Evolutionary conservation across 2,113 vertebrate species (phyloP), one percentile per base, ranked within the genome.

Genomic region (Zingel zingel): DNA sequence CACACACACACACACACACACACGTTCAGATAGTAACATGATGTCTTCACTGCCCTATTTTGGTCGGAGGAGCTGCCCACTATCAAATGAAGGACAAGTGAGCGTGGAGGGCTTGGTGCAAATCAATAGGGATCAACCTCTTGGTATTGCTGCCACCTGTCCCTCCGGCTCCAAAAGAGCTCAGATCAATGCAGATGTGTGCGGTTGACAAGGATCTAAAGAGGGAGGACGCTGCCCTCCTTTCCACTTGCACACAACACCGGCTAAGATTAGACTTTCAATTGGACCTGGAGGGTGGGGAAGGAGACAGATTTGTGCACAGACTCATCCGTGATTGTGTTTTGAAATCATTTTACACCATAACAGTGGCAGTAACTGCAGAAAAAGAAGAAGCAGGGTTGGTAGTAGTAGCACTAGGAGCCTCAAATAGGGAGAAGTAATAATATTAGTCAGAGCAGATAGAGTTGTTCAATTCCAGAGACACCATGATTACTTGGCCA

Each of bases 81-180:
- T 75, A 81, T 81, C 81, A 86, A 81, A 79, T 79, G 87, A 88
- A 91, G 84, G 82, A 78, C 75, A 7, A 78, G 70, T n/a, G 70
- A 85, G 79, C 16, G 27, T 19, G 12, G 56, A 47, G 51, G 23
- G 56, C 67, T 87, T 51, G n/a, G 83, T 4, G 58, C 71, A 65
- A 74, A 91, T 91, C 91, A 85, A 91, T 90, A 82, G 66, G 86
- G 88, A 90, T 91, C 89, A 91, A 65, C 74, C 82, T 86, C 83
- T 81, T 63, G 67, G 84, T 88, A 84, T 80, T 53, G 45, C 81
- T 53, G 69, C 83, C 85, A 73, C 81, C 83, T 23, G 5, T 82
- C 81, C 80, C 77, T 65, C 33, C 6, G 25, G 81, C 81, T 74
- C 67, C 66, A 51, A 77, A 51, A 45, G 56, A 75, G 78, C 73